phyloP scores from a whole-genome alignment of 2,113 vertebrate species.

The Panthera tigris region DNA sequence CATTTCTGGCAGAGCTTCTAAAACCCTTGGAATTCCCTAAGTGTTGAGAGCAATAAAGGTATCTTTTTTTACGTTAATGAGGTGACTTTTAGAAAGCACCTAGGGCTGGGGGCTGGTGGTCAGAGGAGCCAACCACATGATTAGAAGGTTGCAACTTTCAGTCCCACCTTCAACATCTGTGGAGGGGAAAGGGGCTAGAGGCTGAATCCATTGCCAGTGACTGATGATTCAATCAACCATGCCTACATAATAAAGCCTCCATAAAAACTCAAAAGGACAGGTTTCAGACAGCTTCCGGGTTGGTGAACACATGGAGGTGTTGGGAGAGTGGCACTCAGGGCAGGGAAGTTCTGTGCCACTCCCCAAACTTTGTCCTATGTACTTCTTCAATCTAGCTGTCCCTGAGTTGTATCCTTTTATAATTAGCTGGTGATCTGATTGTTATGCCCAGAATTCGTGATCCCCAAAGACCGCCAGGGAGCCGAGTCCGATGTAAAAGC shows the following conservation, averaged over 20 bases:
- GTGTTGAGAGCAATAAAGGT: neutral
- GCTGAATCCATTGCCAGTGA: neutral
- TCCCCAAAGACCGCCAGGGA: too few species aligned
- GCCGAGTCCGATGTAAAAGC: too few species aligned
- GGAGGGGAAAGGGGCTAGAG: neutral
- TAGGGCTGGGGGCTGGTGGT: neutral
- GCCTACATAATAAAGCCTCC: neutral
- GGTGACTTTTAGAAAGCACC: neutral
- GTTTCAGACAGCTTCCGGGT: neutral
- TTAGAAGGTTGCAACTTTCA: neutral
- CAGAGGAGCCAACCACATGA: neutral
- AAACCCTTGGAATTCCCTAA: neutral
- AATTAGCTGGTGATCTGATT: neutral
- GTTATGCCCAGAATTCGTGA: too few species aligned
- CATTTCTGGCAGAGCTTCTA: neutral
- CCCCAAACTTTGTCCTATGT: neutral
- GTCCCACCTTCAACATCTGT: neutral
- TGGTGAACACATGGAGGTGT: neutral
- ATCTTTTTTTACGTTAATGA: neutral
- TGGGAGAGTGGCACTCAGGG: neutral
- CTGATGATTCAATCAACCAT: neutral
- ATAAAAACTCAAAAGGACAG: neutral
- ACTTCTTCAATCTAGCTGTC: neutral
- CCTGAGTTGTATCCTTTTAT: neutral
- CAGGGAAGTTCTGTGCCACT: neutral